Evolutionary conservation across 2,888 invertebrate genomes (phyloP).

Genomic region (Cheiracanthium punctorium): DNA sequence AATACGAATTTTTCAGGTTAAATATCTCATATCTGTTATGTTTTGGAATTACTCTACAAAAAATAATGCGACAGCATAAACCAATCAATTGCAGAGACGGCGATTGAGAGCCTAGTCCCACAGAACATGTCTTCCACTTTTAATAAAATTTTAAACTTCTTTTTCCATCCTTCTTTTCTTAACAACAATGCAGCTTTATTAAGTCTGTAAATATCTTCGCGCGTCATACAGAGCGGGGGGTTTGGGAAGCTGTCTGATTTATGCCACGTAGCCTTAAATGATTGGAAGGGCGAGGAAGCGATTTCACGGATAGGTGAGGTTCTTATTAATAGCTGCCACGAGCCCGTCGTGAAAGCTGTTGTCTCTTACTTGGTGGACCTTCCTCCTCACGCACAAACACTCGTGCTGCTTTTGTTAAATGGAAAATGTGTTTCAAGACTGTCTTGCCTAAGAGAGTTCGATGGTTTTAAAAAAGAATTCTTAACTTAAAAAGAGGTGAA

Average conservation of each 20-base stretch:
- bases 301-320: not conserved
- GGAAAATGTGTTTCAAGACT: not conserved
- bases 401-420: not conserved
- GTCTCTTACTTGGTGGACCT: not conserved
- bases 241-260: not conserved
- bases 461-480: too few relatives aligned
- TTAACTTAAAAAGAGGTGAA: too few relatives aligned
- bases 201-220: not conserved
- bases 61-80: too few relatives aligned
- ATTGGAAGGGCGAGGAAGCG: not conserved
- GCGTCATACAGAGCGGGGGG: not conserved
- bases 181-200: not conserved
- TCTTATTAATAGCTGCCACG: not conserved
- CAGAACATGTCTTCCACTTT: too few relatives aligned
- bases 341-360: not conserved
- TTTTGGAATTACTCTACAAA: too few relatives aligned
- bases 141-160: not conserved
- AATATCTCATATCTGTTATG: too few relatives aligned
- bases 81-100: too few relatives aligned
- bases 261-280: slow-evolving; percentile 4
- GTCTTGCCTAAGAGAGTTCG: too few relatives aligned
- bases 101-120: too few relatives aligned
- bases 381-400: not conserved
- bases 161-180: not conserved
- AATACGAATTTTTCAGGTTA: too few relatives aligned